Conservation (phyloP, 2,888 invertebrate genomes). For the Aphodius granarius region DNA sequence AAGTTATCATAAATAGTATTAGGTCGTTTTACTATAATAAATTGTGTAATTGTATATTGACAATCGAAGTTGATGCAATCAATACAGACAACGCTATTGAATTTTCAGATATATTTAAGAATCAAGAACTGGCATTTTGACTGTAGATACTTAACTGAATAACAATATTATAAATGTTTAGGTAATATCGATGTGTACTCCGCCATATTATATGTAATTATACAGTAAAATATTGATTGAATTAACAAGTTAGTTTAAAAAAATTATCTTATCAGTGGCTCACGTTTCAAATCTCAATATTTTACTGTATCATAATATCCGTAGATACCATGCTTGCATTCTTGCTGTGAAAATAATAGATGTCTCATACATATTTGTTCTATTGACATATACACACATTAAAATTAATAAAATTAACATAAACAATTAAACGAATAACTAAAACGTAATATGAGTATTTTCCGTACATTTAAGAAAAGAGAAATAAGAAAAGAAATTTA, state of each 20-base stretch:
- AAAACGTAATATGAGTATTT: slow-evolving; percentile 23
- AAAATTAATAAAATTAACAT: neutral
- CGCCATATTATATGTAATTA: neutral
- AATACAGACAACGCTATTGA: neutral
- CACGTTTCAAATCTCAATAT: neutral
- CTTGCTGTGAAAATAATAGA: neutral
- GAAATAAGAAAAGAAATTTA: slow-evolving; percentile 29
- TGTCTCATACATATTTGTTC: neutral
- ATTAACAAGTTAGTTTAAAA: neutral
- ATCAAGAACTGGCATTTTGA: slow-evolving; percentile 12
- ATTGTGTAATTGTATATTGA: slow-evolving; percentile 5
- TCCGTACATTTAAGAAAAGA: slow-evolving; percentile 33
- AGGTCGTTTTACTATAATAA: neutral
- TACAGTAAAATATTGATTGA: slow-evolving; percentile 4
- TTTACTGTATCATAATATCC: neutral
- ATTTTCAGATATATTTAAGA: neutral
- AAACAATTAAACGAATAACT: neutral
- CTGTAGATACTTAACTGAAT: neutral
- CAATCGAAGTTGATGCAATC: slow-evolving; percentile 7
- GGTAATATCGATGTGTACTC: slow-evolving; percentile 1
- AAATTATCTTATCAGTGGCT: neutral
- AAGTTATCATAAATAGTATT: too few species aligned
- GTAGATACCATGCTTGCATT: neutral
- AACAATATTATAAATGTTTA: slow-evolving; percentile 9
- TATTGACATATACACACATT: neutral